Base-by-base conservation (phyloP, 2,797 vertebrate genomes). In the Sternotherus odoratus region DNA sequence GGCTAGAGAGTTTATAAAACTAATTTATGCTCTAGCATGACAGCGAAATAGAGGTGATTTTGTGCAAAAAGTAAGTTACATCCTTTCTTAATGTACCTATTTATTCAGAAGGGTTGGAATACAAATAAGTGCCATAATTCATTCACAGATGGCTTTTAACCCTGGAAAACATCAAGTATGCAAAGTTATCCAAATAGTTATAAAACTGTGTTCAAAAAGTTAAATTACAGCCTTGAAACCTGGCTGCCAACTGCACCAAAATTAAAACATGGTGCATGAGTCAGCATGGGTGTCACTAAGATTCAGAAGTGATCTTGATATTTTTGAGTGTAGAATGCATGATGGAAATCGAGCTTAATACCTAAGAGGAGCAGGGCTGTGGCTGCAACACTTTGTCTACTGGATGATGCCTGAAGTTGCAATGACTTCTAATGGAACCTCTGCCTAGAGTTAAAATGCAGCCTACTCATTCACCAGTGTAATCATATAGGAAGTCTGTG, bases 11-110 rank as follows among this genome's bases (percentile, higher is more conserved):
- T 57, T 69, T 84, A 28, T 90, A 93, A 94, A 90, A 69, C 4
- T 86, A 63, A 77, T 60, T 89, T 91, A 51, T 48, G 72, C 26
- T 78, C 66, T 81, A 77, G 87, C 91, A 3, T 86, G 94, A 23
- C 56, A 74, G 78, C 77, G 91, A 95, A 96, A 94, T 87, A 4
- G 1, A 90, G 85, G 91, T 78, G 28, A 95, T 93, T 83, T 51
- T 39, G 88, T 89, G 51, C 88, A 82, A 54, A 79, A 94, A 94
- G 83, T 92, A 94, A 86, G 87, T 94, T 96, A 92, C 85, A 77
- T 23, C 91, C 50, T 72, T 12, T 92, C 51, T 87, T 92, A 94
- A 90, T 19, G 94, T 43, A n/a, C 94, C 12, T 7, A 19, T 66
- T 19, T 51, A 93, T 87, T 84, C 49, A 80, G 78, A 93, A 87